Evolutionary conservation across 2,888 invertebrate species (phyloP).

Genomic region (Nasonia oneida): DNA sequence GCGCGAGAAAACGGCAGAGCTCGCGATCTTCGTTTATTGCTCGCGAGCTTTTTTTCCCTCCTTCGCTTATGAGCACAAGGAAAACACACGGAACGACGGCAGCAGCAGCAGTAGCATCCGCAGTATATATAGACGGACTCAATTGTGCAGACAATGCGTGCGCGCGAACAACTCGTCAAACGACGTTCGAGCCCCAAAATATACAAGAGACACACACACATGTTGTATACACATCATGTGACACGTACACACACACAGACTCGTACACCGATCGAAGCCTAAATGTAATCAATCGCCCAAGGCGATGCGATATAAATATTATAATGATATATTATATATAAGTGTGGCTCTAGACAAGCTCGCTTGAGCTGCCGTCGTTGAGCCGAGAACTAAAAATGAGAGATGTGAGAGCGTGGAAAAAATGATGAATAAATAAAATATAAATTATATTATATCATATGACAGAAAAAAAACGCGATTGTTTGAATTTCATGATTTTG

Average conservation of each 20-base stretch:
- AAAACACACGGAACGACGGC: not conserved
- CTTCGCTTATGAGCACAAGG: not conserved
- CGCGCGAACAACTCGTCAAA: slow-evolving; percentile 55
- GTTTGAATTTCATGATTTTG: slow-evolving; percentile 33
- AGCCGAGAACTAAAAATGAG: slow-evolving; percentile 18
- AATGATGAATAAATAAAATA: not conserved
- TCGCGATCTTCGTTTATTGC: not conserved
- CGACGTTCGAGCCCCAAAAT: slow-evolving; percentile 46
- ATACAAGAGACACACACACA: not conserved
- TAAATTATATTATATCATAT: slow-evolving; percentile 3
- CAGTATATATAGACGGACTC: not conserved
- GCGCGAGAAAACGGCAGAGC: not conserved
- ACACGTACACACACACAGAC: not conserved
- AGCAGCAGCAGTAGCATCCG: not conserved
- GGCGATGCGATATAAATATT: slow-evolving; percentile 54
- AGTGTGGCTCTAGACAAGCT: slow-evolving; percentile 35
- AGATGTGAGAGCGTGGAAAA: not conserved
- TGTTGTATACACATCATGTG: not conserved
- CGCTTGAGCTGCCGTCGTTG: slow-evolving; percentile 2
- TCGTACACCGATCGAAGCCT: slow-evolving; percentile 57
- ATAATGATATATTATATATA: slow-evolving; percentile 43
- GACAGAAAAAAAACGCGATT: not conserved
- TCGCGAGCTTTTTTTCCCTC: not conserved
- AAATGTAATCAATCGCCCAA: slow-evolving; percentile 58
- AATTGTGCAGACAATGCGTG: slow-evolving; percentile 21